Conservation (phyloP, 2,113 vertebrate species). For the Equus quagga region DNA sequence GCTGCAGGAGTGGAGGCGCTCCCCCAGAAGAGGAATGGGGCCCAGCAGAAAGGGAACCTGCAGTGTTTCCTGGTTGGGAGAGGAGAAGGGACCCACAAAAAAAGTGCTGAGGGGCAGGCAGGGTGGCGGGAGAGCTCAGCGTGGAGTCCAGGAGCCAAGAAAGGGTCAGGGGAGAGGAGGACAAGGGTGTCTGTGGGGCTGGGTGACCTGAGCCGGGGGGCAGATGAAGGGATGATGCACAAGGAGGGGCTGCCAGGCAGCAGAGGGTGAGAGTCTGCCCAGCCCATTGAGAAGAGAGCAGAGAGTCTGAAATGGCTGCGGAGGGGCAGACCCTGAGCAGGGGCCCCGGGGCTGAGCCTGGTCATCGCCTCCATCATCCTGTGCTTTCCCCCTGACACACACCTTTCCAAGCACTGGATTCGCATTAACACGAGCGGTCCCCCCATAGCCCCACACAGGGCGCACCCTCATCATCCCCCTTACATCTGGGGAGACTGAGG, state of each 20-base stretch:
- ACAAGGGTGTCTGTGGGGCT: fast-evolving
- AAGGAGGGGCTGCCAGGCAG: not conserved
- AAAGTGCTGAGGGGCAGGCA: too few species aligned
- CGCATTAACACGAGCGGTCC: not conserved
- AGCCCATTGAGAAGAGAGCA: not conserved
- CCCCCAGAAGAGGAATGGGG: fast-evolving
- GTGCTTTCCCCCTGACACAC: not conserved
- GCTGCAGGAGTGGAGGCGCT: fast-evolving
- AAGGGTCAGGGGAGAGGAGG: not conserved
- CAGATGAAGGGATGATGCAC: fast-evolving
- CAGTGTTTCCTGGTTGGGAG: not conserved
- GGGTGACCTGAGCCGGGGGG: not conserved
- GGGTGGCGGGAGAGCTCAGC: not conserved
- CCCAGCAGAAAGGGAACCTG: not conserved
- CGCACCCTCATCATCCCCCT: too few species aligned
- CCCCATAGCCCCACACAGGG: not conserved
- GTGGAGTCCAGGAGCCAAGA: not conserved
- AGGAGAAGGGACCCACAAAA: not conserved
- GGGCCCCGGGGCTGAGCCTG: not conserved
- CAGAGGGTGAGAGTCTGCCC: not conserved
- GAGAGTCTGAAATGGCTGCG: fast-evolving
- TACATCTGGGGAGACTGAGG: not conserved
- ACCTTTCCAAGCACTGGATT: not conserved
- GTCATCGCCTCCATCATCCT: not conserved
- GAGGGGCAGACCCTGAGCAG: not conserved